Base-by-base conservation (phyloP, 2,797 vertebrate genomes). In the Xenopus petersii region DNA sequence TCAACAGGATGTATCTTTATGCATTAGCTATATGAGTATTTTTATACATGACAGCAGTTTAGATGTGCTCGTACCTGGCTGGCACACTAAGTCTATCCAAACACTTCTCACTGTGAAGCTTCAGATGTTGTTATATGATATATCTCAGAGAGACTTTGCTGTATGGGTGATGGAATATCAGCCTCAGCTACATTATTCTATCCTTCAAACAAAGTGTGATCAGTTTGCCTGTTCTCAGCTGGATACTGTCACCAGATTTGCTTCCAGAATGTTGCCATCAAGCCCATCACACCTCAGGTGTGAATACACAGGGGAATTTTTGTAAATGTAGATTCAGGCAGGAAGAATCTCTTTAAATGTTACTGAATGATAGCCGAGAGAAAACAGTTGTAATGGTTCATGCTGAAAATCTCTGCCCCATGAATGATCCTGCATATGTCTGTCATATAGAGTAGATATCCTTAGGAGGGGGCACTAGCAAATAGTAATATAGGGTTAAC, bases 121-220 rank as follows among this genome's bases (percentile, higher is more conserved):
- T 61, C 58, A 60, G 59, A 61, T 61, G 21, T 26, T 24, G 10
- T 26, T 61, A 26, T 21, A 24, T 24, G 59, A n/a, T 24, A 61
- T 2, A 10, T 61, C n/a, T 61, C 17, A 61, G 51, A 68, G 36
- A 42, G 36, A 42, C 12, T 13, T 15, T 33, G 17, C 49, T 68
- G 13, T 15, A 36, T 4, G 24, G 51, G 16, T 68, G 66, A 68
- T 21, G 56, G 54, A 68, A 68, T 9, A 56, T 17, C 66, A 68
- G 12, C 66, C 8, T 56, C 15, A 3, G 36, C 66, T 68, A 56
- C n/a, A 68, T 68, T 33, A 68, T 55, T 56, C 66, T 56, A 24
- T 36, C 49, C 26, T 67, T 67, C 66, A 67, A 11, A 36, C 48
- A 55, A 68, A 55, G 66, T 47, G 51, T 24, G 65, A 54, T 67